Conservation (phyloP, 1,140 invertebrate genomes). For the Neodiprion fabricii region DNA sequence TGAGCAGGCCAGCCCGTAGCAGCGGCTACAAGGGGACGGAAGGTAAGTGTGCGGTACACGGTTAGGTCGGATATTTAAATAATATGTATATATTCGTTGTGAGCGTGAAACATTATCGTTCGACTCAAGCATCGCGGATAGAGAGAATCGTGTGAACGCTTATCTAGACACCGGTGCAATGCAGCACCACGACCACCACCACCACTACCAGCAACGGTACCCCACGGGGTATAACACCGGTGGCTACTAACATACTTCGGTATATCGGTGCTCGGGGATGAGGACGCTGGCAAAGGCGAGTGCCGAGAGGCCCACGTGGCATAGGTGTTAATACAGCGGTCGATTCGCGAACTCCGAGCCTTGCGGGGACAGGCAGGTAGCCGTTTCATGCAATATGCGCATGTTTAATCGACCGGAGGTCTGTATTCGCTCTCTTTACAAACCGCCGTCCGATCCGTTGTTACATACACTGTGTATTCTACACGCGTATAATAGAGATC, state of each 20-base stretch:
- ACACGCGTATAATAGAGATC: not conserved
- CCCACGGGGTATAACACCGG: not conserved
- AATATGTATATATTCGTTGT: not conserved
- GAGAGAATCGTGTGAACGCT: constrained; percentile 1
- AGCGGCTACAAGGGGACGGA: no score
- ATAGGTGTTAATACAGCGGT: constrained; percentile 61
- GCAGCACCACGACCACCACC: not conserved
- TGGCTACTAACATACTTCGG: not conserved
- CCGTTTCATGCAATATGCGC: constrained; percentile 64
- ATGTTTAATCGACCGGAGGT: constrained; percentile 62
- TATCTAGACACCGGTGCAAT: not conserved
- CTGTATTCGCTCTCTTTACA: constrained; percentile 49
- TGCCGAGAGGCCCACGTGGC: constrained; percentile 14
- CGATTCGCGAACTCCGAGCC: constrained; percentile 48
- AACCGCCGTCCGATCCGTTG: constrained; percentile 31
- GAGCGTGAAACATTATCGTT: constrained; percentile 5
- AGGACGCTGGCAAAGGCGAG: no score
- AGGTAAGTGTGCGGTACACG: not conserved
- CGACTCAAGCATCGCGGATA: not conserved
- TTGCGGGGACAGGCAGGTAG: constrained; percentile 36
- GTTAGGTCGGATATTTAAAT: constrained; percentile 2
- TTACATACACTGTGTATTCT: not conserved
- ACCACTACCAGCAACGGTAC: not conserved
- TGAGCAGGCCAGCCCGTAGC: no score
- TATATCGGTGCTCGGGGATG: no score